phyloP scores from a whole-genome alignment of 2,888 invertebrate genomes.

The Colletes collaris region DNA sequence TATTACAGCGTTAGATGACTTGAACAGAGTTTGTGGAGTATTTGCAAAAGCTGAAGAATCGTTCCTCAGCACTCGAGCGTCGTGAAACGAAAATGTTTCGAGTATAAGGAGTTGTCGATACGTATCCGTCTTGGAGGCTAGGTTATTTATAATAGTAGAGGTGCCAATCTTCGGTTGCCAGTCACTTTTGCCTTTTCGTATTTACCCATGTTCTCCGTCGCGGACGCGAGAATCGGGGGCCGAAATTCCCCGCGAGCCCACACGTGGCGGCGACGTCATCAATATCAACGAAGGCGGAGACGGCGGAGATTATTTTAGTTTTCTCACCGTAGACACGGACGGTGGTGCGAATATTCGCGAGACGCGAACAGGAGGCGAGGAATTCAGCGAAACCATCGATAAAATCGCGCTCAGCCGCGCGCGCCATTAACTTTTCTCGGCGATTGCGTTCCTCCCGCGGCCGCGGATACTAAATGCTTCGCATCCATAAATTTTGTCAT shows the following conservation, averaged over 20 bases:
- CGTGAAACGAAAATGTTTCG: constrained; percentile 6
- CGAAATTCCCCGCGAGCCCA: constrained; percentile 45
- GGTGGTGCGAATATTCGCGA: constrained; percentile 1
- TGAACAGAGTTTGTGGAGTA: no score
- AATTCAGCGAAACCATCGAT: constrained; percentile 22
- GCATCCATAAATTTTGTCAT: constrained; percentile 25
- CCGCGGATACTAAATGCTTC: not conserved
- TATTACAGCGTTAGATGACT: no score
- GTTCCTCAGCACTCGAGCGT: not conserved
- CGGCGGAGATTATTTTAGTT: constrained; percentile 46
- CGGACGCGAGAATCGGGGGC: constrained; percentile 18
- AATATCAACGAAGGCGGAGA: constrained; percentile 42
- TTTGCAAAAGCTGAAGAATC: not conserved
- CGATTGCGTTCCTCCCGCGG: not conserved
- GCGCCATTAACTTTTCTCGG: not conserved
- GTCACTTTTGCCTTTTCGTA: constrained; percentile 69
- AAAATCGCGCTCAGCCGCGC: constrained; percentile 8
- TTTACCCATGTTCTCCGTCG: constrained; percentile 35
- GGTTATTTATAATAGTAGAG: constrained; percentile 70
- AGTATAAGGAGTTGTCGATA: constrained; percentile 1
- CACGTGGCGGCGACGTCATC: constrained; percentile 60
- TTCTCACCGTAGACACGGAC: not conserved
- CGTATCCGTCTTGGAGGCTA: constrained; percentile 7
- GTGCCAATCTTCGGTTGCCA: constrained; percentile 70
- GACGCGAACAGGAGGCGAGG: not conserved